Evolutionary conservation across 2,113 vertebrate species (phyloP).

Genomic region (Phyllostomus hastatus): DNA sequence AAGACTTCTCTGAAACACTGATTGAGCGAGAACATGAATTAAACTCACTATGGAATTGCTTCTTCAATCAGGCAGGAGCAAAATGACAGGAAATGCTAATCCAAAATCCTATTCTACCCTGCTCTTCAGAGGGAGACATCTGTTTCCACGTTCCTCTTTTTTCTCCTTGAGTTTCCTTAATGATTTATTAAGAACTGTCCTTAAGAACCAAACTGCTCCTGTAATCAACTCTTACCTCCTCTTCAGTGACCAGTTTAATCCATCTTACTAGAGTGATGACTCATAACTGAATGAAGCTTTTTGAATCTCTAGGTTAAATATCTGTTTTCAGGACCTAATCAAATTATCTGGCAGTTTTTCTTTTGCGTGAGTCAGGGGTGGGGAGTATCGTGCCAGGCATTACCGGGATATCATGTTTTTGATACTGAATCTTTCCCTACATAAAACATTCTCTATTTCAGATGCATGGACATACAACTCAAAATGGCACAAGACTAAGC

Average conservation of each 20-base stretch:
- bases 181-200: not conserved
- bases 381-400: not conserved
- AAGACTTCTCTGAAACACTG: not conserved
- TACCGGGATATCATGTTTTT: not conserved
- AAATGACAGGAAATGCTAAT: constrained; percentile 29
- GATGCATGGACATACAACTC: not conserved
- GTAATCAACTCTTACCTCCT: not conserved
- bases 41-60: constrained; percentile 31
- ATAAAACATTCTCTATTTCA: not conserved
- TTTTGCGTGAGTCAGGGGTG: not conserved
- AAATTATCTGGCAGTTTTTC: not conserved
- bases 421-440: not conserved
- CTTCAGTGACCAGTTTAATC: not conserved
- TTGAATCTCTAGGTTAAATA: constrained; percentile 28
- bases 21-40: not conserved
- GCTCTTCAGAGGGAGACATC: not conserved
- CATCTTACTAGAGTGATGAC: not conserved
- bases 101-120: not conserved
- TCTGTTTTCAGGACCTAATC: not conserved
- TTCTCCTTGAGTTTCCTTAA: not conserved
- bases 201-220: not conserved
- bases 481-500: not conserved
- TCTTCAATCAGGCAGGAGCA: constrained; percentile 13
- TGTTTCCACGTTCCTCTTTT: not conserved
- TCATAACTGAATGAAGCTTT: constrained; percentile 5